Base-by-base conservation (phyloP, 2,797 vertebrate genomes). In the Cynodonichthys magdalenae region DNA sequence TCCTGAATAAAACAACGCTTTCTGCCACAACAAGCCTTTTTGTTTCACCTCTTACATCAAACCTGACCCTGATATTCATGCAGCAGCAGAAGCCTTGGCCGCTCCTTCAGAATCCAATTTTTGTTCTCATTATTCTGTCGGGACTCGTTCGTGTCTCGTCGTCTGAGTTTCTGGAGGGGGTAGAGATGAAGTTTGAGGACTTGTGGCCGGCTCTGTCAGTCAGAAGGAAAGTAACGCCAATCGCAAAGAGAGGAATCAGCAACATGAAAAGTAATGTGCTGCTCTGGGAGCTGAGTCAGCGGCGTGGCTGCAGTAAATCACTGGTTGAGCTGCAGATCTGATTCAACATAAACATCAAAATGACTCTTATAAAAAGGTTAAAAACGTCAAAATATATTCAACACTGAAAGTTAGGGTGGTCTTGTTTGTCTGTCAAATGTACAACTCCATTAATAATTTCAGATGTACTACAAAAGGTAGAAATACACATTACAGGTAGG, bases 111-210 rank as follows among this genome's bases (percentile, higher is more conserved):
- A 71, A 69, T 56, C 53, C 55, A 45, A 34, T 55, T 53, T 69
- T 27, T 47, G 53, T 53, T 28, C 5, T 39, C 24, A 9, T 49
- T 17, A 61, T 66, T 69, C 52, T 19, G 14, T 53, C 31, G 50
- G 42, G 34, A 60, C 74, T 41, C 48, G 63, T 61, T 69, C 56
- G 62, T 56, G 73, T 83, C 71, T 63, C 61, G 44, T 56, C 27
- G 19, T 4, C 15, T 20, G 58, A 52, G 39, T 68, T 64, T 20
- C 17, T 27, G 57, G 63, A 12, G 18, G 3, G 41, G 45, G 46
- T 67, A 68, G 58, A 63, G 41, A 47, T 46, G 67, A 68, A 59
- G 65, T 68, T 74, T 31, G n/a, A 47, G n/a, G 66, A 47, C 15
- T 45, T 47, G 27, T 4, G 14, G 70, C 65, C 66, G 17, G 53